Evolutionary conservation across 2,888 invertebrate species (phyloP), one percentile per base, ranked within the genome.

Genomic region (Lamellibrachia columna): DNA sequence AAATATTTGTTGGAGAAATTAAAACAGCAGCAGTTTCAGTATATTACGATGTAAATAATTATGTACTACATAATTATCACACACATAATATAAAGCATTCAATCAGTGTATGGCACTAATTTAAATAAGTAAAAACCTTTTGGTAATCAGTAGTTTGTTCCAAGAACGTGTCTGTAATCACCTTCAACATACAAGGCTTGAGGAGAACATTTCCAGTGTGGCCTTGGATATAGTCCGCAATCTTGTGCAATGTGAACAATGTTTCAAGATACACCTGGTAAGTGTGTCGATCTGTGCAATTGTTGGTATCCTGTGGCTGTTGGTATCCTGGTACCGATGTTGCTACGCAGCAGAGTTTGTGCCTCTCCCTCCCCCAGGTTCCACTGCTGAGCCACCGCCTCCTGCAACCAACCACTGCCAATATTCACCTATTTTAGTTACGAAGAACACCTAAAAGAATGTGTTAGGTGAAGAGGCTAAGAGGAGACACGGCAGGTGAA

Each of bases 261-360:
- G 75, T n/a, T 75, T 75, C 22, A 75, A 75, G n/a, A n/a, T 22
- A 22, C 75, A 75, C 75, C 22, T n/a, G n/a, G 75, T 75, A 22
- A 22, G 75, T 11, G 22, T 75, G 75, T 75, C 22, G 22, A 75
- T 22, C 22, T 75, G 75, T 75, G 75, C n/a, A 22, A 11, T 15
- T 58, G 58, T 11, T 58, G 58, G 58, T 40, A 40, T 40, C 40
- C 40, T 40, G 40, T 40, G 40, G 40, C 0, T 40, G 1, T 6
- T 75, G 75, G 22, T 22, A 22, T 75, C 75, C 75, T 75, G 75
- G 75, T 22, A 6, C 22, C 22, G 22, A 75, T 15, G 6, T 6
- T 75, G 75, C 75, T 75, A 75, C n/a, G 75, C 75, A 22, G 75
- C 75, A 75, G 75, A 75, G 75, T 15, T 75, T 75, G 75, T 75